Evolutionary conservation across 2,888 invertebrate species (phyloP).

Genomic region (Dicycla oo): DNA sequence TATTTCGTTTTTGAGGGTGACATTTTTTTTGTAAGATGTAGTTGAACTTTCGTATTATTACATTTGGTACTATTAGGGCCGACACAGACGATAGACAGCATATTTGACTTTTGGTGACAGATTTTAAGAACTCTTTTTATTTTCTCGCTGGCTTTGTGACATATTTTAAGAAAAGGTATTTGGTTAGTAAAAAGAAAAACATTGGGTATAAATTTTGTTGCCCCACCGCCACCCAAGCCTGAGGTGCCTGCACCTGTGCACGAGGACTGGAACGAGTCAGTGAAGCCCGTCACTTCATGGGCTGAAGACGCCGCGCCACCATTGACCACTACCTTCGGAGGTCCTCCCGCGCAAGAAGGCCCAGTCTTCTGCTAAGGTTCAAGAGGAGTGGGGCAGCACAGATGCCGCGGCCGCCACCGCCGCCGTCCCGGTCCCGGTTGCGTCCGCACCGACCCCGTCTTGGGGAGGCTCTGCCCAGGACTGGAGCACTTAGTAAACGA

Average conservation of each 20-base stretch:
- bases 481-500: no score
- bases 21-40: conserved; percentile 26
- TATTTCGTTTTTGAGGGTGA: conserved; percentile 31
- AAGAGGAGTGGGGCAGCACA: no score
- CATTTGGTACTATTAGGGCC: conserved; percentile 10
- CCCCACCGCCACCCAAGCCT: conserved; percentile 82
- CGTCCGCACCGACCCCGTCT: no score
- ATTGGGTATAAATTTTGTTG: no score
- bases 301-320: conserved; percentile 83
- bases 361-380: no score
- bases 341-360: conserved; percentile 87
- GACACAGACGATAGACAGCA: background rate
- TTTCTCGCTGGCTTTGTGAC: background rate
- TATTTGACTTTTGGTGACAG: background rate
- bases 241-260: conserved; percentile 84
- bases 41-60: conserved; percentile 5
- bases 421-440: no score
- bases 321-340: conserved; percentile 79
- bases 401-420: no score
- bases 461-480: no score
- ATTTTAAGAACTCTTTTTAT: background rate
- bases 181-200: no score
- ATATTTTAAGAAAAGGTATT: no score
- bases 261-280: conserved; percentile 85
- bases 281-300: conserved; percentile 86